These are phyloP conservation scores for Sternotherus odoratus DNA, from an alignment of 2,797 vertebrate genomes.

Conservation along the genomic window DNA sequence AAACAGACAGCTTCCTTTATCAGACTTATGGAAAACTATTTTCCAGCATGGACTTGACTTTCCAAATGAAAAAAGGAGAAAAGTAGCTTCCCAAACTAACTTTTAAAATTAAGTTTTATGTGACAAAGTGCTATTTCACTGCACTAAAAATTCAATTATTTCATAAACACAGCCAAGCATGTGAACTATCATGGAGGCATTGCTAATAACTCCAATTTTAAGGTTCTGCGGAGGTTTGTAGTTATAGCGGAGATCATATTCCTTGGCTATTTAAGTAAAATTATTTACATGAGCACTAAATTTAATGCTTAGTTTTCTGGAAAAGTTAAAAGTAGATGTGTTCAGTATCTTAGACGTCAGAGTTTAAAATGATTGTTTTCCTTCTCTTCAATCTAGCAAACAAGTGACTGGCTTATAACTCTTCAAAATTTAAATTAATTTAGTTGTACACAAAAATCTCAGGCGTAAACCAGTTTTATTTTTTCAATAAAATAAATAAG, in stretches of 20 bases:
- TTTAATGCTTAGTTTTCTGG: neutral
- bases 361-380: neutral
- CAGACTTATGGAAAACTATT: neutral
- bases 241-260: neutral
- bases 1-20: neutral
- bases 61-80: neutral
- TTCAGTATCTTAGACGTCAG: neutral
- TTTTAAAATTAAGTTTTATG: neutral
- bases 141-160: neutral
- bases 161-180: fast-evolving
- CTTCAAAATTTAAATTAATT: neutral
- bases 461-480: neutral
- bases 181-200: neutral
- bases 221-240: neutral
- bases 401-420: neutral
- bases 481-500: neutral
- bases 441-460: neutral
- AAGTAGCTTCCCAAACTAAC: neutral
- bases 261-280: neutral
- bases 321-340: neutral
- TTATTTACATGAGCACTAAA: fast-evolving
- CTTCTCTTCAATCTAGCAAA: neutral
- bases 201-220: neutral
- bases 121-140: neutral
- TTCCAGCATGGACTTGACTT: neutral